Evolutionary conservation across 53 echinoderm and acorn worm genomes (phyloP), one percentile per base, ranked within the genome.

Genomic region (Luidia sarsii): DNA sequence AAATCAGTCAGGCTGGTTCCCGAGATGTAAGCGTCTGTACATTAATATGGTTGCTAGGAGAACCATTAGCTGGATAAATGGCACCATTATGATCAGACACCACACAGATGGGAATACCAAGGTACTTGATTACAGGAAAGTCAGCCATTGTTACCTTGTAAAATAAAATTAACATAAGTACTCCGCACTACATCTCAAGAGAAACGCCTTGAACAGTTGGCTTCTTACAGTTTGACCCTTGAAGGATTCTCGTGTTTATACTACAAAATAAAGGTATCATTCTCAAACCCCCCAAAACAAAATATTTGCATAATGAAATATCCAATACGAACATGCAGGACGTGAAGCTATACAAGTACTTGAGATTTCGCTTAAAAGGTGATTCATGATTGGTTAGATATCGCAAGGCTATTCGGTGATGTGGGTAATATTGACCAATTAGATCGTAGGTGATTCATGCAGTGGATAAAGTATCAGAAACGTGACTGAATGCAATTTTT

Each of bases 291-390:
- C 30, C 43, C 68, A 68, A 45, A 68, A 46, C 3, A 41, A 19
- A 68, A 68, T 18, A 77, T 77, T 77, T 77, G 77, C 77, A 77
- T 77, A 77, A 61, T 77, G 43, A 77, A 60, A 77, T 59, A 77
- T 72, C 38, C 55, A 71, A 51, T 32, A 36, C 23, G 56, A 72
- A 72, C 37, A 55, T 46, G 77, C 41, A 41, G 6, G 41, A 41
- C 11, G 41, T 41, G 41, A 41, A 41, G 41, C 11, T 41, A 41
- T 74, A 77, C 45, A 60, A 77, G 77, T 77, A 77, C 77, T 77
- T 77, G 59, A 33, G 43, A 29, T n/a, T n/a, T n/a, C n/a, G n/a
- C 60, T 48, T 43, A 45, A 39, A 75, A 59, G 61, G 61, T 77
- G 77, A 77, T 34, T 34, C 33, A 65, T 65, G 65, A 18, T 22